A percentile compares a stretch with the other conserved stretches of the same genome.
phyloP scores from a whole-genome alignment of 2,888 invertebrate species.

The Lepeophtheirus nordmannii region DNA sequence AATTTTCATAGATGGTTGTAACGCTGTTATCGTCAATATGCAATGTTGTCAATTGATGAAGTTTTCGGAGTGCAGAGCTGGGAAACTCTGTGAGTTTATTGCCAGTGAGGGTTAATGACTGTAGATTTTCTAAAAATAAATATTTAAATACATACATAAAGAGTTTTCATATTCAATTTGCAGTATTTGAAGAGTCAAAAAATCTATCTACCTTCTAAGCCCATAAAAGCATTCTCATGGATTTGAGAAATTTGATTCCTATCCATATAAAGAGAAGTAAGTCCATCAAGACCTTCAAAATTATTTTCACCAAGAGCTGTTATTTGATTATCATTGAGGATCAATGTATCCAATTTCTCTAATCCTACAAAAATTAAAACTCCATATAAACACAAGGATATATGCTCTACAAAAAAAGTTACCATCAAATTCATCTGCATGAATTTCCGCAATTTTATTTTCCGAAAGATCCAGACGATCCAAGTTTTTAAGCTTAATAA shows the following conservation, averaged over 20 bases:
- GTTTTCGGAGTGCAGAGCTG: slow-evolving; percentile 59
- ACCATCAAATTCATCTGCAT: slow-evolving; percentile 20
- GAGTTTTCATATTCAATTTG: not conserved
- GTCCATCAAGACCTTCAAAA: slow-evolving; percentile 28
- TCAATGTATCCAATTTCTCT: slow-evolving; percentile 28
- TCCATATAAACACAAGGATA: not conserved
- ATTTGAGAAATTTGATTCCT: slow-evolving; percentile 30
- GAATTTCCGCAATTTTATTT: slow-evolving; percentile 47
- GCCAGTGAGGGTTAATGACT: slow-evolving; percentile 18
- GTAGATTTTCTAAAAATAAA: slow-evolving; percentile 14
- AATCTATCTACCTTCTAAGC: slow-evolving; percentile 28
- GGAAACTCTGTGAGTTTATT: slow-evolving; percentile 37
- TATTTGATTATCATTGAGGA: slow-evolving; percentile 29
- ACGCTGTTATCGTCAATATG: slow-evolving; percentile 78
- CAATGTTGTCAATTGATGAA: slow-evolving; percentile 70
- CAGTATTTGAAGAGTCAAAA: no score
- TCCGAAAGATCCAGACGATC: slow-evolving; percentile 76
- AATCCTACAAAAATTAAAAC: slow-evolving; percentile 15
- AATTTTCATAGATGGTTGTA: slow-evolving; percentile 61
- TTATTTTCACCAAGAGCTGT: slow-evolving; percentile 26
- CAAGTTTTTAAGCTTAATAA: slow-evolving; percentile 44
- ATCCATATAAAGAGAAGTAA: slow-evolving; percentile 31
- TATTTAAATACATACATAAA: not conserved
- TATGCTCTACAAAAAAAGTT: not conserved
- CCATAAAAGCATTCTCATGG: slow-evolving; percentile 30